Percentiles rank a stretch among this genome's conserved stretches.
Evolutionary conservation across 2,888 invertebrate genomes (phyloP).

Genomic region (Busseola fusca): DNA sequence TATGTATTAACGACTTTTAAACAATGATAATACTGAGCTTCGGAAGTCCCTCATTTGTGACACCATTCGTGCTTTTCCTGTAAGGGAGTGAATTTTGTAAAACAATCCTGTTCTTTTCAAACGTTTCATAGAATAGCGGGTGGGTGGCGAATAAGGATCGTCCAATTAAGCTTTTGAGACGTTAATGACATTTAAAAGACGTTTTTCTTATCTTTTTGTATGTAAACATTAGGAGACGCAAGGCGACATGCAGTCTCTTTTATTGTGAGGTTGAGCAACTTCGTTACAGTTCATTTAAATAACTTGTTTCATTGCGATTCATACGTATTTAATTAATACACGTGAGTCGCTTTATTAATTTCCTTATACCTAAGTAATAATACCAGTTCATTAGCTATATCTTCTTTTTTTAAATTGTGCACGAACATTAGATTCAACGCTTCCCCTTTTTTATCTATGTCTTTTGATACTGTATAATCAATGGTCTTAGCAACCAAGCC

Average conservation of each 20-base stretch:
- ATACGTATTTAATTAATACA: no score
- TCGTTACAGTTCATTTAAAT: background rate
- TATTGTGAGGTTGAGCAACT: background rate
- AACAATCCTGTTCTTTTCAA: background rate
- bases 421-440: slow-evolving; percentile 31
- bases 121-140: background rate
- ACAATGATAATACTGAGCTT: slow-evolving; percentile 13
- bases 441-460: slow-evolving; percentile 38
- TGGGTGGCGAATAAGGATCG: no score
- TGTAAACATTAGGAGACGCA: background rate
- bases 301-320: background rate
- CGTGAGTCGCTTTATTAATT: background rate
- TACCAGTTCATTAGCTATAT: slow-evolving; percentile 13
- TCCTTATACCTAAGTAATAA: slow-evolving; percentile 31
- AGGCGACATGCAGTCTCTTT: slow-evolving; percentile 4
- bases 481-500: no score
- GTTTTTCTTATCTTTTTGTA: background rate
- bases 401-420: slow-evolving; percentile 36
- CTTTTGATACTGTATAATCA: slow-evolving; percentile 21
- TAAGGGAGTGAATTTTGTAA: background rate
- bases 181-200: no score
- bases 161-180: background rate
- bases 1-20: slow-evolving; percentile 11
- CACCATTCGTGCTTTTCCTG: background rate
- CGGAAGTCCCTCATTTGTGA: slow-evolving; percentile 26